A percentile compares a stretch with the other conserved stretches of the same genome.
Conservation (phyloP, 2,113 vertebrate species). For the Loxodonta africana region DNA sequence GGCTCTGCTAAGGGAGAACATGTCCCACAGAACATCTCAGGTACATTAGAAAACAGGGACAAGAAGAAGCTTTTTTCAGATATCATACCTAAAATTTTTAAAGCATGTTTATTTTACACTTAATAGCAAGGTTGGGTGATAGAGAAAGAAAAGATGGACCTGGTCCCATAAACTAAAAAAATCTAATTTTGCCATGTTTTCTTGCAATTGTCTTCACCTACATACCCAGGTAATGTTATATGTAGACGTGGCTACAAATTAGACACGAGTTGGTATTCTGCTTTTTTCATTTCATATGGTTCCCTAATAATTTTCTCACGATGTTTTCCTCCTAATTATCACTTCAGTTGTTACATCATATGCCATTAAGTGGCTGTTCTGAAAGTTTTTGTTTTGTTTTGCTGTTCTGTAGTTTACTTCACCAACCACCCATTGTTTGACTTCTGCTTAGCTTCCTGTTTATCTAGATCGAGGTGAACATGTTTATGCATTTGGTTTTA, state of each 20-base stretch:
- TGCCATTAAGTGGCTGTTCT: not conserved
- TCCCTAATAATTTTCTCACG: not conserved
- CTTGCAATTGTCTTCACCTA: not conserved
- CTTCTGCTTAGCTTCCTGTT: not conserved
- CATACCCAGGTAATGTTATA: accelerated
- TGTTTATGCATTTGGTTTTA: not conserved
- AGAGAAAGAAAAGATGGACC: not conserved
- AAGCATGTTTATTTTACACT: not conserved
- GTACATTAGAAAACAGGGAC: not conserved
- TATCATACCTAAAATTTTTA: not conserved
- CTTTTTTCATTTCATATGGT: not conserved
- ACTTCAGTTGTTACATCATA: too few relatives aligned
- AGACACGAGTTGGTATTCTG: not conserved
- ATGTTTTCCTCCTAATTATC: not conserved
- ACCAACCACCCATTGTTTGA: not conserved
- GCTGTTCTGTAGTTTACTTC: not conserved
- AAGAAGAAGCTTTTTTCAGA: not conserved
- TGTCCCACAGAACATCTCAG: not conserved
- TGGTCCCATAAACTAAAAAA: not conserved
- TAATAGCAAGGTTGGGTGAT: not conserved
- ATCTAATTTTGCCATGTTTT: not conserved
- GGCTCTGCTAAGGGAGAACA: not conserved
- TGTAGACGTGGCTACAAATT: not conserved
- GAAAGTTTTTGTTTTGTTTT: too few relatives aligned
- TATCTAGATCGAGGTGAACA: not conserved